These are phyloP conservation scores for Agrilus planipennis DNA, from an alignment of 1,140 invertebrate species.

Conservation along the genomic window DNA sequence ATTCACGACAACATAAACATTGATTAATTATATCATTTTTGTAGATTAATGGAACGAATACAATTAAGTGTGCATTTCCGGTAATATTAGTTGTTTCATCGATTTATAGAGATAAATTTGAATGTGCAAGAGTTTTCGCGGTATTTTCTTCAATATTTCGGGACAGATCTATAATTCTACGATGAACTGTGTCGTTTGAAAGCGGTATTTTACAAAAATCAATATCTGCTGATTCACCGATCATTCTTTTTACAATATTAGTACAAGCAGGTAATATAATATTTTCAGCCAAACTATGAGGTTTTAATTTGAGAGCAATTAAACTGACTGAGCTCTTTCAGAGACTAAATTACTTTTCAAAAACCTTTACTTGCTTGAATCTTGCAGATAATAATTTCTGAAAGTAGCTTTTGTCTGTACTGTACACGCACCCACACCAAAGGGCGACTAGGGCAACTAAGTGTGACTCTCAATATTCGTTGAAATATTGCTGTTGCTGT, in stretches of 20 bases:
- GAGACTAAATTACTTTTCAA: too few relatives aligned
- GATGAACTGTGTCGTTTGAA: conserved; percentile 17
- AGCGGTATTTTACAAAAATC: conserved; percentile 16
- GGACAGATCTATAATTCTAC: conserved; percentile 18
- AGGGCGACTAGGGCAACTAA: too few relatives aligned
- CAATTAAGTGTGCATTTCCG: conserved; percentile 16
- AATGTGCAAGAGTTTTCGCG: conserved; percentile 14
- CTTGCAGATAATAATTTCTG: too few relatives aligned
- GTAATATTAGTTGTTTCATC: conserved; percentile 19
- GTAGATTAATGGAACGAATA: conserved; percentile 14
- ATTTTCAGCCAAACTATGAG: conserved; percentile 8
- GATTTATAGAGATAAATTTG: conserved; percentile 15
- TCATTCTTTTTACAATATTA: conserved; percentile 16
- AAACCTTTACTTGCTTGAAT: too few relatives aligned
- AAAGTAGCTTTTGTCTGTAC: too few relatives aligned
- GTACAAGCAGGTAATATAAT: conserved; percentile 17
- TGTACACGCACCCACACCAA: too few relatives aligned
- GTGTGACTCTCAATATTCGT: conserved; percentile 25
- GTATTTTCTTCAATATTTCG: conserved; percentile 10
- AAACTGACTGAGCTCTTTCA: too few relatives aligned
- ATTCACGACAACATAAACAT: conserved; percentile 11
- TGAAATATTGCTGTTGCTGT: conserved; percentile 29
- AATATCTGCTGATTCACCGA: conserved; percentile 10
- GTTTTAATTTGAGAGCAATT: conserved; percentile 10
- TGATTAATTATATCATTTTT: conserved; percentile 13